A percentile compares a stretch with the other conserved stretches of the same genome.
Evolutionary conservation across 2,797 vertebrate genomes (phyloP).

Genomic region (Notolabrus celidotus): DNA sequence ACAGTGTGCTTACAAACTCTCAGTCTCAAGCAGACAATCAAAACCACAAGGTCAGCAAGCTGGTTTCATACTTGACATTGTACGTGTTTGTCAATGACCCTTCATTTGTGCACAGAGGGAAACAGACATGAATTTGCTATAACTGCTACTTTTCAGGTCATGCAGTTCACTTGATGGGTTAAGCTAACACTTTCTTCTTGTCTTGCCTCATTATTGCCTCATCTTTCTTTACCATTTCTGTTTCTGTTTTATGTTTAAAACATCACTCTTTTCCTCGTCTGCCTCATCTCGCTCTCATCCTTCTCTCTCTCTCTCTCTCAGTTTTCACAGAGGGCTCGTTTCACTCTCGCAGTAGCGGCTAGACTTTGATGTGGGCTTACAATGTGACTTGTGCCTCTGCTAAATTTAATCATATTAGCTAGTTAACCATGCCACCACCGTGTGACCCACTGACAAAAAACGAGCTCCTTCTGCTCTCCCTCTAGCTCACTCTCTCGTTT

Average conservation of each 20-base stretch:
- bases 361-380: constrained; percentile 81
- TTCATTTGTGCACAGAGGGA: constrained; percentile 65
- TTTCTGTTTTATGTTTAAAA: constrained; percentile 67
- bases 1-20: constrained; percentile 67
- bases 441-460: constrained; percentile 77
- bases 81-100: constrained; percentile 74
- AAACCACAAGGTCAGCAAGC: constrained; percentile 73
- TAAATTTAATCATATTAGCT: constrained; percentile 84
- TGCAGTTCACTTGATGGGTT: constrained; percentile 44
- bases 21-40: constrained; percentile 71
- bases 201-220: constrained; percentile 72
- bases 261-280: constrained; percentile 50
- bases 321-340: constrained; percentile 52
- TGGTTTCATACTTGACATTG: constrained; percentile 67
- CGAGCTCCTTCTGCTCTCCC: constrained; percentile 49
- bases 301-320: constrained; percentile 48
- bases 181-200: constrained; percentile 34
- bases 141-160: constrained; percentile 55
- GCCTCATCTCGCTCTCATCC: constrained; percentile 43
- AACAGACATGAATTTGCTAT: constrained; percentile 42
- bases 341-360: constrained; percentile 49
- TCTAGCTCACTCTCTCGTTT: constrained; percentile 42
- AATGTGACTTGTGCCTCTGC: constrained; percentile 80
- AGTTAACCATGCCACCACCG: constrained; percentile 76
- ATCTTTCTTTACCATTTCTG: constrained; percentile 42